Evolutionary conservation across 2,797 vertebrate species (phyloP), one percentile per base, ranked within the genome.

Genomic region (Helicolenus hilgendorfi): DNA sequence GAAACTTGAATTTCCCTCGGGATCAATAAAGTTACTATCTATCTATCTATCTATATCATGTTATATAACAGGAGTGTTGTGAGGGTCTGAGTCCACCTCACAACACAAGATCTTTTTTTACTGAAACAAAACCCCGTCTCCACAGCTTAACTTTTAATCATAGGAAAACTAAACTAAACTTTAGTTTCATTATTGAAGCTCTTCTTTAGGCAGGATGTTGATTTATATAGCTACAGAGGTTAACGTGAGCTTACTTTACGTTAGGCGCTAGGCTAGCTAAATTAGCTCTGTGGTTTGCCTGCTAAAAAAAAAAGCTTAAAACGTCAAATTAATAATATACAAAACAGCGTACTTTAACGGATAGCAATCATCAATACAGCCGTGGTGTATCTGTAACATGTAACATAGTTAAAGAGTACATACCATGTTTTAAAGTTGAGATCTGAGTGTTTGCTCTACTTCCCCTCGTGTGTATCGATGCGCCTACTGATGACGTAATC

Each of bases 381-480:
- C 0, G 3, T 3, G 3, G 0, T 8, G 2, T 65, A 4, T 0
- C 1, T 41, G 7, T 56, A 6, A 72, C 6, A 27, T 1, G 1
- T 41, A 41, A 41, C 41, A 18, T 1, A 49, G 3, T 14, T 3
- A 33, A 0, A 53, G 0, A 27, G 3, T 10, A 92, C 86, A 29
- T 92, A 97, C 97, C 96, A 97, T 97, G 49, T 1, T 92, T 74
- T 11, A 29, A 75, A 79, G 15, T 29, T 3, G 14, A 68, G 41
- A 10, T 38, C n/a, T 49, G 14, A 11, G 10, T 8, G 29, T 58
- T 10, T 1, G 3, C 13, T 84, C 2, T 60, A 2, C 10, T 67
- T 64, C 38, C 26, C 96, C 96, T 95, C 96, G 96, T 96, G 96
- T 70, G 11, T 41, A 0, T 22, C 18, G 56, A 56, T 1, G 56